phyloP scores from a whole-genome alignment of 2,797 vertebrate species.

The Manis javanica region DNA sequence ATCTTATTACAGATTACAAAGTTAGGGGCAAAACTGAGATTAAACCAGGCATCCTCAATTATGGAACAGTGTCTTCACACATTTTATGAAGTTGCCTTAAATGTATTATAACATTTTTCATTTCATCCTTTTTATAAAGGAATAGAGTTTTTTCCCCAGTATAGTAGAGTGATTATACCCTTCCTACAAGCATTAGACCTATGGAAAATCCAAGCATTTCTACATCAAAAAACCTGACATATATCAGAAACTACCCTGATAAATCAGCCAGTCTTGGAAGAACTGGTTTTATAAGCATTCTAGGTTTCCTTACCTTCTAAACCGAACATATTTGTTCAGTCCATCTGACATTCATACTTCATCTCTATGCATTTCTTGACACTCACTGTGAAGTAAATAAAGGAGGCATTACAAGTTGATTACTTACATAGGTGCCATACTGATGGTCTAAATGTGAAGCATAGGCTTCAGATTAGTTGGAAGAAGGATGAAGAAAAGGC shows the following conservation, averaged over 20 bases:
- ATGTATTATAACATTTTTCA: background rate
- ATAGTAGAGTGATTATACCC: background rate
- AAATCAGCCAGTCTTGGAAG: constrained; percentile 23
- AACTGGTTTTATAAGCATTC: constrained; percentile 36
- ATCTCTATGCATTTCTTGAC: background rate
- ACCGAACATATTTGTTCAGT: background rate
- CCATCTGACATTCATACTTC: background rate
- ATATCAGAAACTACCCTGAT: background rate
- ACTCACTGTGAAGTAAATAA: constrained; percentile 6
- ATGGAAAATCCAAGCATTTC: constrained; percentile 29
- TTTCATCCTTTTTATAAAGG: constrained; percentile 19
- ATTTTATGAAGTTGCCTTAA: background rate
- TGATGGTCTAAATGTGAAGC: background rate
- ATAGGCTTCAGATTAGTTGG: background rate
- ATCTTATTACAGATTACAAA: background rate
- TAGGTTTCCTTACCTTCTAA: constrained; percentile 8
- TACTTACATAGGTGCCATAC: background rate
- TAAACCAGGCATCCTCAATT: constrained; percentile 9
- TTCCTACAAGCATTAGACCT: background rate
- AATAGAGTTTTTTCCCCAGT: background rate
- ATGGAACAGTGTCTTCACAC: background rate
- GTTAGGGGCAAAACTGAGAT: background rate
- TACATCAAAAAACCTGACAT: background rate
- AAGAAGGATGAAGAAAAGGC: background rate
- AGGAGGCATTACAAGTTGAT: background rate